phyloP scores from a whole-genome alignment of 2,113 vertebrate genomes.

The Chlamydotis undulata region DNA sequence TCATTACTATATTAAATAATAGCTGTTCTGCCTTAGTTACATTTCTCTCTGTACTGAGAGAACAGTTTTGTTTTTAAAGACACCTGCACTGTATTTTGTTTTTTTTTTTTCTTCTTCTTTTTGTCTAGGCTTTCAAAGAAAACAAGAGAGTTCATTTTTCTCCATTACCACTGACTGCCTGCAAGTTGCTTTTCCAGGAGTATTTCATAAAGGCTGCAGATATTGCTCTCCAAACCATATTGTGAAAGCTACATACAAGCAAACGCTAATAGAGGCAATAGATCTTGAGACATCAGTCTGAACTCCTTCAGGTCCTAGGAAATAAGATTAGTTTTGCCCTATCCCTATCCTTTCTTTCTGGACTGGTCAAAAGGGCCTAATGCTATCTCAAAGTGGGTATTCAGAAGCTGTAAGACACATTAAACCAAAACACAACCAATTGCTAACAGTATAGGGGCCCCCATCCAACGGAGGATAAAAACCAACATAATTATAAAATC shows the following conservation, averaged over 20 bases:
- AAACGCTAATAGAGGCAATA: neutral
- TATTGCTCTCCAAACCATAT: neutral
- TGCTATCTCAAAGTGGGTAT: neutral
- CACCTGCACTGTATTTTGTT: neutral
- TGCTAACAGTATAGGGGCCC: neutral
- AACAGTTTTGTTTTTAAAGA: neutral
- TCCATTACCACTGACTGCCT: neutral
- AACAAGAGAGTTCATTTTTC: neutral
- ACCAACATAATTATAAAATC: neutral
- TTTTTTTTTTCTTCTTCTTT: neutral
- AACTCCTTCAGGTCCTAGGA: neutral
- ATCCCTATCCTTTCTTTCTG: neutral
- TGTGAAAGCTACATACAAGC: neutral
- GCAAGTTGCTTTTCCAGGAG: neutral
- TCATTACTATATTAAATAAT: neutral
- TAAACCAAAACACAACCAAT: neutral
- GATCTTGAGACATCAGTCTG: neutral
- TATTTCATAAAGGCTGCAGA: neutral
- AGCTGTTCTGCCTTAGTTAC: neutral
- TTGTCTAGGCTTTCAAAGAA: neutral
- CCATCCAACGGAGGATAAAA: neutral
- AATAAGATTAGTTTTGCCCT: neutral
- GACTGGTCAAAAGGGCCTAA: neutral
- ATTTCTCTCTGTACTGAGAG: neutral
- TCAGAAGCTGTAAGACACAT: neutral